Percentiles rank a stretch among this genome's conserved stretches.
These are phyloP conservation scores for Pelecanoides urinatrix DNA, from an alignment of 2,113 vertebrate genomes.

Conservation along the genomic window DNA sequence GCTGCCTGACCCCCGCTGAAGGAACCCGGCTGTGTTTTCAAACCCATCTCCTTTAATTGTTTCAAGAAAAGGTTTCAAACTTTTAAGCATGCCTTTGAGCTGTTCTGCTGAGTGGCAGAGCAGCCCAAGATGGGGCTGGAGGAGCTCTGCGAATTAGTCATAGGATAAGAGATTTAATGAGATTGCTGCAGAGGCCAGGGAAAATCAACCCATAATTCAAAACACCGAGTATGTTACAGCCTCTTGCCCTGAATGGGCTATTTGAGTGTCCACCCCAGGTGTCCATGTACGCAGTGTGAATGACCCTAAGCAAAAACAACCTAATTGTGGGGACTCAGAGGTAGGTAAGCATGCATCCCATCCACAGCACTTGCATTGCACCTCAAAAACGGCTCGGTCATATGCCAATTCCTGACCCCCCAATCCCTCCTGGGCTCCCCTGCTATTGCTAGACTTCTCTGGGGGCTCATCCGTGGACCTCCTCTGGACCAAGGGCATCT, in stretches of 20 bases:
- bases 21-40: background rate
- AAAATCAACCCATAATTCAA: background rate
- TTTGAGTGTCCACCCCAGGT: background rate
- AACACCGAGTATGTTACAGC: rapidly evolving
- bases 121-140: background rate
- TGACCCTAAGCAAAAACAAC: background rate
- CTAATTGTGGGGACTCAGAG: too few relatives aligned
- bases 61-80: background rate
- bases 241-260: background rate
- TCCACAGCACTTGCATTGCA: background rate
- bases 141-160: background rate
- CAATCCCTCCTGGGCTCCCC: background rate
- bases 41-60: background rate
- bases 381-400: background rate
- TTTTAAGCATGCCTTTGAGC: background rate
- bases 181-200: background rate
- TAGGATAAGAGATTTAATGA: background rate
- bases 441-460: background rate
- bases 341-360: background rate
- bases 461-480: background rate
- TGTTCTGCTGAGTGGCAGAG: background rate
- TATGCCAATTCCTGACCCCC: background rate
- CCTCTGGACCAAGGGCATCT: background rate
- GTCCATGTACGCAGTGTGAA: rapidly evolving
- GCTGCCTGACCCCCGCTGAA: background rate